phyloP scores from a whole-genome alignment of 2,113 vertebrate genomes.

The Cyprinodon tularosa region DNA sequence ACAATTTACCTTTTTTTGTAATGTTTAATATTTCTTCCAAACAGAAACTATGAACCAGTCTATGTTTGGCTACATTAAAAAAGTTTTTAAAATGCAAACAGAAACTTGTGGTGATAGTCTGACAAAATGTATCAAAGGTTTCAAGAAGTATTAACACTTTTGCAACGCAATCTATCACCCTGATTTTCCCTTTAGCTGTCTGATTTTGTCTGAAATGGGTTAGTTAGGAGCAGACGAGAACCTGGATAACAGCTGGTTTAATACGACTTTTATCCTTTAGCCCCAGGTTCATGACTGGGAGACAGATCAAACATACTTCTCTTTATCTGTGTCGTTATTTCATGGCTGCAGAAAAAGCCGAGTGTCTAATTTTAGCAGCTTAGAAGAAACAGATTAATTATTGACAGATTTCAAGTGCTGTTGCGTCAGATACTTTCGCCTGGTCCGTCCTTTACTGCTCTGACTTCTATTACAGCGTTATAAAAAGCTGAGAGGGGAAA shows the following conservation, averaged over 20 bases:
- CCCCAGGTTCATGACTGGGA: constrained; percentile 12
- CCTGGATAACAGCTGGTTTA: constrained; percentile 56
- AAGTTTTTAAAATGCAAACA: background rate
- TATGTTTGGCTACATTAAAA: background rate
- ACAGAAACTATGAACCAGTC: background rate
- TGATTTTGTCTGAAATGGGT: constrained; percentile 64
- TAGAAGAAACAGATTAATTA: constrained; percentile 18
- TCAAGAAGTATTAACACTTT: background rate
- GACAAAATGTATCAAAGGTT: no score
- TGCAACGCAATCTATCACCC: background rate
- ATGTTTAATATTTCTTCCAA: background rate
- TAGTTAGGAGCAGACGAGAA: constrained; percentile 47
- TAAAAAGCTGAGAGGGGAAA: constrained; percentile 43
- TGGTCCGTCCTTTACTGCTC: constrained; percentile 22
- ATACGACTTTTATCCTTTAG: constrained; percentile 21
- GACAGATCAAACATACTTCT: constrained; percentile 23
- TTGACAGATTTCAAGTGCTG: constrained; percentile 61
- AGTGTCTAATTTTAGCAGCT: constrained; percentile 51
- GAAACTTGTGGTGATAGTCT: no score
- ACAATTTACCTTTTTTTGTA: background rate
- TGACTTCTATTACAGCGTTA: constrained; percentile 47
- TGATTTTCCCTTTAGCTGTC: background rate
- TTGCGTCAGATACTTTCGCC: constrained; percentile 46
- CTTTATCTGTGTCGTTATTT: constrained; percentile 42
- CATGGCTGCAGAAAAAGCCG: constrained; percentile 26